A percentile compares a stretch with the other conserved stretches of the same genome.
Evolutionary conservation across 2,888 invertebrate species (phyloP).

Genomic region (Entomobrya multifasciata): DNA sequence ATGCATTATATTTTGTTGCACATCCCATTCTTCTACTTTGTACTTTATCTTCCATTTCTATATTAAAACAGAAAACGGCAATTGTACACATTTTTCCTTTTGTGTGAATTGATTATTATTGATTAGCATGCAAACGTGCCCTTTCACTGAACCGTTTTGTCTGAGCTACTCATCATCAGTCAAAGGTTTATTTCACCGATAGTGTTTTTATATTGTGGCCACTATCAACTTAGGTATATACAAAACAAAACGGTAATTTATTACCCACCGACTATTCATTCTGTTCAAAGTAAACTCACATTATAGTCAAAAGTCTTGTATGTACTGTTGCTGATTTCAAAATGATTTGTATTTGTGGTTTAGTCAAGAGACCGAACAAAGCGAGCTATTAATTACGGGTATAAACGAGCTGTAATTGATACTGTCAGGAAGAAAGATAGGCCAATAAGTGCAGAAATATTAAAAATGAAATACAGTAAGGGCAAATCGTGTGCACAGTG

Average conservation of each 20-base stretch:
- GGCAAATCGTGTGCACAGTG: too few relatives aligned
- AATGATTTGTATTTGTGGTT: too few relatives aligned
- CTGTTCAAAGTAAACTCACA: too few relatives aligned
- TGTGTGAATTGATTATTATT: constrained; percentile 3
- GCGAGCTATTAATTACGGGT: constrained; percentile 13
- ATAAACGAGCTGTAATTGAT: constrained; percentile 24
- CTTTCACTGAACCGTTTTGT: constrained; percentile 42
- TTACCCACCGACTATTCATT: too few relatives aligned
- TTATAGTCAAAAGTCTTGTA: too few relatives aligned
- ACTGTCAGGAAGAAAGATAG: not conserved
- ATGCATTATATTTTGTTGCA: constrained; percentile 22
- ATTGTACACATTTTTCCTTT: not conserved
- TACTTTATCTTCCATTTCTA: constrained; percentile 35
- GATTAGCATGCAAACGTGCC: constrained; percentile 14
- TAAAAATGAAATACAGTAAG: too few relatives aligned
- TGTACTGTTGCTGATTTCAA: constrained; percentile 4
- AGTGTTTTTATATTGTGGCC: not conserved
- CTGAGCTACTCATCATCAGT: not conserved
- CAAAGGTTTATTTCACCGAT: constrained; percentile 31
- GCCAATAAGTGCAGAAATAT: too few relatives aligned
- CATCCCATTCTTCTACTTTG: not conserved
- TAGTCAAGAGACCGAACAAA: not conserved
- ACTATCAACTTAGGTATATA: too few relatives aligned
- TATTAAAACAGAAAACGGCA: constrained; percentile 48
- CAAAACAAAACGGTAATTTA: not conserved